Percentiles rank a stretch among this genome's conserved stretches.
Conservation (phyloP, 2,888 invertebrate genomes). For the Capitulum mitella region DNA sequence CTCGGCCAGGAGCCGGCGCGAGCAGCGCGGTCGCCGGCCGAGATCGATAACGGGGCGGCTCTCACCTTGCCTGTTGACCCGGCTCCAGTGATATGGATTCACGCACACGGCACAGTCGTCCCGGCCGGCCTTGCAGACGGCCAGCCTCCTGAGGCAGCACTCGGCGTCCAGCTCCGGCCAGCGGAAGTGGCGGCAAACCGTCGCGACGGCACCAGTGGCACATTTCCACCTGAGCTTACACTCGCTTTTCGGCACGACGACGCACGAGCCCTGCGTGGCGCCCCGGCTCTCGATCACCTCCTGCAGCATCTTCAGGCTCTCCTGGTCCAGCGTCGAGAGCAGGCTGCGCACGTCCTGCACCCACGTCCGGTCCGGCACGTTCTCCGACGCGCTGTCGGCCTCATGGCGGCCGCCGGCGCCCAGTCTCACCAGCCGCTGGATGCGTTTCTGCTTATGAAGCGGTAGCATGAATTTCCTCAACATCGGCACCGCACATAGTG, state of each 20-base stretch:
- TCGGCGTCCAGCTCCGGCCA: conserved; percentile 53
- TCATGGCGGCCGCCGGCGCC: conserved; percentile 76
- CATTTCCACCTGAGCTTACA: conserved; percentile 78
- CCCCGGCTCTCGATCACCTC: conserved; percentile 50
- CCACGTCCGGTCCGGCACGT: conserved; percentile 69
- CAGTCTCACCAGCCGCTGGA: conserved; percentile 87
- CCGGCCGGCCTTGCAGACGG: conserved; percentile 82
- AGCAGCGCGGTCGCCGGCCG: no score
- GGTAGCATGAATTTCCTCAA: conserved; percentile 58
- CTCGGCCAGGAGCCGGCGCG: no score
- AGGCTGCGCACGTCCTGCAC: conserved; percentile 72
- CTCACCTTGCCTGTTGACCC: conserved; percentile 58
- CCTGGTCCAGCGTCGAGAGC: conserved; percentile 79
- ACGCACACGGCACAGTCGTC: conserved; percentile 66
- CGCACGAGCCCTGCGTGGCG: conserved; percentile 61
- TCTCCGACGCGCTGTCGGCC: conserved; percentile 52
- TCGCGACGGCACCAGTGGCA: conserved; percentile 65
- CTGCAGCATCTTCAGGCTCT: conserved; percentile 56
- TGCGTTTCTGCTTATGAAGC: conserved; percentile 76
- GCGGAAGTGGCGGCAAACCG: conserved; percentile 82
- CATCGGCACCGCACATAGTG: conserved; percentile 75
- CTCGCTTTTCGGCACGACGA: conserved; percentile 55
- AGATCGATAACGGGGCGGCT: no score
- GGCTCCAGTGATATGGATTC: conserved; percentile 2
- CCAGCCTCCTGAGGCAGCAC: conserved; percentile 74